Base-by-base conservation (phyloP, 2,888 invertebrate genomes). In the Rhagium mordax region DNA sequence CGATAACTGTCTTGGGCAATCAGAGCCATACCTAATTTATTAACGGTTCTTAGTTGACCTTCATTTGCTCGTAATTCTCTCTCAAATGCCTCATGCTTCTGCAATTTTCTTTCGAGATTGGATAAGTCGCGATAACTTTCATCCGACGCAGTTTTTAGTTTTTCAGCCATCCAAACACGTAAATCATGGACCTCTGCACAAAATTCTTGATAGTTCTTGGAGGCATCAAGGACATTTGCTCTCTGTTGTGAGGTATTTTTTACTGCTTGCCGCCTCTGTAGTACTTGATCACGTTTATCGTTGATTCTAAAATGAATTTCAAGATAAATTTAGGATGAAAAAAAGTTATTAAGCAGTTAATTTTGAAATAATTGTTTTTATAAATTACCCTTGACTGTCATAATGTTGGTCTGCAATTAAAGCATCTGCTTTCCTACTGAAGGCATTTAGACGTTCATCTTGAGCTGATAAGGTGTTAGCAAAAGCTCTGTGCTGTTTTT, bases 31-130 rank as follows among this genome's bases (percentile, higher is more conserved):
- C 95, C 95, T 71, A 92, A 92, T 84, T 96, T 96, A 80, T 95
- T 96, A 0, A 98, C 94, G 20, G 94, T 93, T 62, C 97, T 89
- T 8, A 98, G 89, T 83, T 98, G 95, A 13, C 96, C 97, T 87
- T 98, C 97, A 84, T 98, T 99, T 0, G 98, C 97, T 60, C 96
- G 92, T 18, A 99, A 88, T 85, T 99, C 99, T 0, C 98, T 90
- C 84, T 98, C 98, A 85, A 99, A 98, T 0, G 98, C 98, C 87
- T 98, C 96, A 85, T 99, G 99, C 84, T 98, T 98, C 88, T 98
- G 97, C 0, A 98, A 88, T 86, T 98, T 98, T 0, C 97, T 91
- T 78, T 97, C 96, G 76, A 97, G 88, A 86, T 98, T 98, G 49
- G 92, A 94, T 16, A 98, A 89, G 84, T 98, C 98, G 16, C 96